These are phyloP conservation scores for Euphydryas editha DNA, from an alignment of 2,888 invertebrate genomes.

Conservation along the genomic window DNA sequence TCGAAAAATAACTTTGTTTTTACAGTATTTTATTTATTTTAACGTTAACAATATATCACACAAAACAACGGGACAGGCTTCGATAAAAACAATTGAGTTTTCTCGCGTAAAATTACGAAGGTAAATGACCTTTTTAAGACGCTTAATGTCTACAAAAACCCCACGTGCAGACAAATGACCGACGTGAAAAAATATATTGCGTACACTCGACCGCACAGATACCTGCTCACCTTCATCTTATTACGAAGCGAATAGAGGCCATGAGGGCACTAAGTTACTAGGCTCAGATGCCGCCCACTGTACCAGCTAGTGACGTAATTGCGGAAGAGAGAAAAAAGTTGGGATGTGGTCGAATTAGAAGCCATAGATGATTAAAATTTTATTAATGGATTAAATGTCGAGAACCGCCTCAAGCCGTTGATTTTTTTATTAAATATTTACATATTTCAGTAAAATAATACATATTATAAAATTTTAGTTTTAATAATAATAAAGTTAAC, in stretches of 20 bases:
- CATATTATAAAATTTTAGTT: not conserved
- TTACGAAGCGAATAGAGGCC: not conserved
- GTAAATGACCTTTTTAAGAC: slow-evolving; percentile 68
- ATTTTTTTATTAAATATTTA: not conserved
- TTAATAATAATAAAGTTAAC: not conserved
- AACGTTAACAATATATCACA: slow-evolving; percentile 14
- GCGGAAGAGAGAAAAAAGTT: slow-evolving; percentile 1
- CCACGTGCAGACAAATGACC: slow-evolving; percentile 57
- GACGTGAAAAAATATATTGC: slow-evolving; percentile 32
- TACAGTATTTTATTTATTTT: no score
- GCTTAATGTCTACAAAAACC: slow-evolving; percentile 69
- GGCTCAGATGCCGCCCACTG: not conserved
- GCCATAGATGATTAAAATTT: not conserved
- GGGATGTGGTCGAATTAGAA: not conserved
- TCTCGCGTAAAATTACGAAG: slow-evolving; percentile 27
- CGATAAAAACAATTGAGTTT: slow-evolving; percentile 27
- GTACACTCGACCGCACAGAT: slow-evolving; percentile 15
- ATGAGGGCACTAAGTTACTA: not conserved
- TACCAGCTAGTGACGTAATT: not conserved
- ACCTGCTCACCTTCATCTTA: not conserved
- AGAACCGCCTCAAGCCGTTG: no score
- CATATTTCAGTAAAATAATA: not conserved
- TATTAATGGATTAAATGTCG: not conserved
- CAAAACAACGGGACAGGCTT: not conserved
- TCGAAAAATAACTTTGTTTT: no score